Evolutionary conservation across 2,797 vertebrate genomes (phyloP).

Genomic region (Halcyon smyrnensis): DNA sequence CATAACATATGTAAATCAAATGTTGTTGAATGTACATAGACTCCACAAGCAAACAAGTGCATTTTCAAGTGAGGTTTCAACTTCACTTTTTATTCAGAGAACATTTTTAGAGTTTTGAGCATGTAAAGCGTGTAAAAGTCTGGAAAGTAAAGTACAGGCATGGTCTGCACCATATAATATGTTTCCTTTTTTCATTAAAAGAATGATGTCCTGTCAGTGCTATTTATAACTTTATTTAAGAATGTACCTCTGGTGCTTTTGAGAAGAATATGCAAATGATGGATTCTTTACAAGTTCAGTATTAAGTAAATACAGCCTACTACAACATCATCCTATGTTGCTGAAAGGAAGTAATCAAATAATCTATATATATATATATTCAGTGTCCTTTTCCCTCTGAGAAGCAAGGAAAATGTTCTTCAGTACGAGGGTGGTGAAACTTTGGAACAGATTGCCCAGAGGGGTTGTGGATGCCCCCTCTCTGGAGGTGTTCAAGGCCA

Average conservation of each 20-base stretch:
- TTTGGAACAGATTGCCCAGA: too few relatives aligned
- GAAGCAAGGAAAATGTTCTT: background rate
- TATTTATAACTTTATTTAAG: conserved; percentile 73
- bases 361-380: conserved; percentile 24
- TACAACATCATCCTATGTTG: background rate
- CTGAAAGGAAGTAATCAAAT: conserved; percentile 19
- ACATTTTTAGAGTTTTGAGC: conserved; percentile 41
- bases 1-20: conserved; percentile 47
- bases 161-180: conserved; percentile 18
- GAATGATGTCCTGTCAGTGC: conserved; percentile 61
- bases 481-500: too few relatives aligned
- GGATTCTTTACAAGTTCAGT: conserved; percentile 45
- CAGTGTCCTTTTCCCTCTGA: background rate
- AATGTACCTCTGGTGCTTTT: conserved; percentile 61
- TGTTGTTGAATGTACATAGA: conserved; percentile 7
- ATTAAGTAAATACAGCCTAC: conserved; percentile 54
- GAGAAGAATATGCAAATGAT: conserved; percentile 67
- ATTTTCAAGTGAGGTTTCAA: conserved; percentile 55
- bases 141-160: conserved; percentile 47
- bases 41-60: conserved; percentile 33
- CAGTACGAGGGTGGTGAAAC: too few relatives aligned
- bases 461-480: too few relatives aligned
- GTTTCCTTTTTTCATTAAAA: conserved; percentile 55
- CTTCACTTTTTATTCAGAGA: conserved; percentile 47
- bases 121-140: conserved; percentile 22